A percentile compares a stretch with the other conserved stretches of the same genome.
Evolutionary conservation across 2,797 vertebrate species (phyloP).

Genomic region (Labeo calbasu): DNA sequence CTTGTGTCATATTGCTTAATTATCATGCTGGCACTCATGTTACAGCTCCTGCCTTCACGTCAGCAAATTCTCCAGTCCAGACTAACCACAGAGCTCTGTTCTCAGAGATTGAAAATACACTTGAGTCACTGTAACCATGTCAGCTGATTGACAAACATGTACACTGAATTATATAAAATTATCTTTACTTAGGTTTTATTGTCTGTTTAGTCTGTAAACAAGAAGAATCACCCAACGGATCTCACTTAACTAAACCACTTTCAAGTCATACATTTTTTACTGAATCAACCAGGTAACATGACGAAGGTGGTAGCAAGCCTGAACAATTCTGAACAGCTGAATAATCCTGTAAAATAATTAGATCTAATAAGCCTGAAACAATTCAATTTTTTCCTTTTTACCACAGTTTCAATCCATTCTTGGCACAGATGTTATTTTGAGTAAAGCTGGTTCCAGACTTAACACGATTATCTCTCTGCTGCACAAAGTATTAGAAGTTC

Average conservation of each 20-base stretch:
- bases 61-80: conserved; percentile 48
- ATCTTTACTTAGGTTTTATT: background rate
- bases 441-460: conserved; percentile 62
- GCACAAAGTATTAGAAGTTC: conserved; percentile 54
- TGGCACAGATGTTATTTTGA: conserved; percentile 59
- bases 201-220: conserved; percentile 6
- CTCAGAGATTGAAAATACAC: conserved; percentile 22
- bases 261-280: conserved; percentile 45
- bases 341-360: background rate
- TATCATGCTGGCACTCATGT: conserved; percentile 25
- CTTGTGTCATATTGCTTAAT: conserved; percentile 44
- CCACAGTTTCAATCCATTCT: conserved; percentile 6
- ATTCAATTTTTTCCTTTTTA: conserved; percentile 7
- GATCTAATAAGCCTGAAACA: background rate
- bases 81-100: conserved; percentile 46
- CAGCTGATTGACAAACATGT: background rate
- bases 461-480: conserved; percentile 65
- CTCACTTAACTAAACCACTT: background rate
- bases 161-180: background rate
- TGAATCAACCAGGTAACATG: background rate
- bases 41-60: conserved; percentile 37
- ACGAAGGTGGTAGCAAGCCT: background rate
- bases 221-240: background rate
- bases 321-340: background rate
- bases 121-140: conserved; percentile 7